phyloP scores from a whole-genome alignment of 2,113 vertebrate species.

The Tiliqua scincoides region DNA sequence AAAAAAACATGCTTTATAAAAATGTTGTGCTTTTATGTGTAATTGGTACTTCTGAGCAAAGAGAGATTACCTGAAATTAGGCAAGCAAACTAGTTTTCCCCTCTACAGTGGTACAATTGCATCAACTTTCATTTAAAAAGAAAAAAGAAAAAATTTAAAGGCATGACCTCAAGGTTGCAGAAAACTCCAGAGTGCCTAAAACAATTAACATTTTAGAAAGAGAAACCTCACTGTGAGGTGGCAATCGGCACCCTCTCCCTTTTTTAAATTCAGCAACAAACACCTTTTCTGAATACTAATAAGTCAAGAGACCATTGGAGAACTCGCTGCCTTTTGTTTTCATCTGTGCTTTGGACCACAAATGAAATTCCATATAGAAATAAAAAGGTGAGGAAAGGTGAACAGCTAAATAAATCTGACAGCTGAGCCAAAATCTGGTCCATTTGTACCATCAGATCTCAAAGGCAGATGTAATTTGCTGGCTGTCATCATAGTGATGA shows the following conservation, averaged over 20 bases:
- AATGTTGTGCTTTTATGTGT: conserved; percentile 52
- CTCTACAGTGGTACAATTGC: conserved; percentile 41
- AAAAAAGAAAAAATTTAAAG: too few species aligned
- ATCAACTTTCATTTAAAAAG: conserved; percentile 22
- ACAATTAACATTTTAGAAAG: conserved; percentile 51
- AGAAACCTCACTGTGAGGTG: conserved; percentile 13
- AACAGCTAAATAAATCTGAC: conserved; percentile 36
- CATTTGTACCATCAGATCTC: neutral
- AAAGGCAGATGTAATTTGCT: neutral
- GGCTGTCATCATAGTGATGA: neutral
- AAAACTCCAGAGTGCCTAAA: conserved; percentile 24
- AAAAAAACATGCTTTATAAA: conserved; percentile 63
- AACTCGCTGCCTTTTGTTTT: conserved; percentile 36
- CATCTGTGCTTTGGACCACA: conserved; percentile 10
- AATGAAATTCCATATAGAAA: conserved; percentile 32
- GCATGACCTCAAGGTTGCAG: conserved; percentile 16
- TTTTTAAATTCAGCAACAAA: conserved; percentile 37
- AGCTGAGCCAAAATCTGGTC: conserved; percentile 10
- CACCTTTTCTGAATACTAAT: conserved; percentile 39
- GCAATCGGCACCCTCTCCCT: conserved; percentile 19
- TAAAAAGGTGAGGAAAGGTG: conserved; percentile 40
- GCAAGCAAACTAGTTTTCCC: conserved; percentile 41
- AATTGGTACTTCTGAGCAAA: conserved; percentile 63
- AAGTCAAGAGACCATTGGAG: neutral
- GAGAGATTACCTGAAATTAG: conserved; percentile 61